Conservation (phyloP, 2,888 invertebrate species). For the Ophonus ardosiacus region DNA sequence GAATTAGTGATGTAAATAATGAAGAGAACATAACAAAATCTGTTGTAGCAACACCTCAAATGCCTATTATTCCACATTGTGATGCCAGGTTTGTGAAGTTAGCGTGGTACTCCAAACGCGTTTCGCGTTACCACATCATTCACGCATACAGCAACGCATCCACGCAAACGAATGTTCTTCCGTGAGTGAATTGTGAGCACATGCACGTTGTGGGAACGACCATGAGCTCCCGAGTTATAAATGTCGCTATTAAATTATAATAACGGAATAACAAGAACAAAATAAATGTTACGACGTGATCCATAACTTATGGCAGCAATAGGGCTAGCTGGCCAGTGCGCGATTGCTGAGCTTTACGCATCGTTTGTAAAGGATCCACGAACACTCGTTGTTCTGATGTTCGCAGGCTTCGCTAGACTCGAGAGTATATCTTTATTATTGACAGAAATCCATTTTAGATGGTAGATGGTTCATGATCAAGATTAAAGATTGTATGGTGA, state of each 20-base stretch:
- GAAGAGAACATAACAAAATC: slow-evolving; percentile 6
- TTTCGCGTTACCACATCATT: slow-evolving; percentile 2
- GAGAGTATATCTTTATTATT: slow-evolving; percentile 21
- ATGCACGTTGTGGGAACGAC: slow-evolving; percentile 6
- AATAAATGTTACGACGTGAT: slow-evolving; percentile 56
- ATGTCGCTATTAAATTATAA: slow-evolving; percentile 62
- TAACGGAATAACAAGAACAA: slow-evolving; percentile 59
- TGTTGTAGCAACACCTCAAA: slow-evolving; percentile 13
- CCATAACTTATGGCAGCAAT: slow-evolving; percentile 49
- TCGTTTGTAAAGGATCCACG: slow-evolving; percentile 38
- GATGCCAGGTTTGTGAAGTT: slow-evolving; percentile 6
- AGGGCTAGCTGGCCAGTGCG: slow-evolving; percentile 29
- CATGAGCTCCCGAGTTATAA: slow-evolving; percentile 34
- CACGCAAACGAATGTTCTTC: neutral
- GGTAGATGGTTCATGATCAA: slow-evolving; percentile 3
- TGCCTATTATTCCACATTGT: neutral
- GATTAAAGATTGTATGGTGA: neutral
- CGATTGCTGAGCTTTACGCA: slow-evolving; percentile 6
- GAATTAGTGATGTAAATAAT: neutral
- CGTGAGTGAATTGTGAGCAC: slow-evolving; percentile 30
- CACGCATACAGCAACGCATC: neutral
- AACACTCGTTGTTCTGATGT: slow-evolving; percentile 13
- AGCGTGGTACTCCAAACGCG: neutral
- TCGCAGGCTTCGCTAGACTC: neutral
- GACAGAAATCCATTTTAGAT: slow-evolving; percentile 26